Conservation (phyloP, 2,113 vertebrate species). For the Casuarius casuarius region DNA sequence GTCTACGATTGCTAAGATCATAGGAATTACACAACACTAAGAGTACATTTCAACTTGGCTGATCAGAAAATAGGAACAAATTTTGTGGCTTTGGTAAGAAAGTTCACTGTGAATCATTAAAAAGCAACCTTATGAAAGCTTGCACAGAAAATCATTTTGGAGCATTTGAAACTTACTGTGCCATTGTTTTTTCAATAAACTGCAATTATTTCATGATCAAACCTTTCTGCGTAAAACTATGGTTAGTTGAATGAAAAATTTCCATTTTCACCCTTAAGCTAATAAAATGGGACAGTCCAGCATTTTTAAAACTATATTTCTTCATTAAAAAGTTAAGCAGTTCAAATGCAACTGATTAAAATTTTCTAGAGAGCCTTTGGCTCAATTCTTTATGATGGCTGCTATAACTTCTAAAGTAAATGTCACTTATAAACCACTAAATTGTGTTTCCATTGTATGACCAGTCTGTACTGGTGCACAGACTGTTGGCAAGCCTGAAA, state of each 20-base stretch:
- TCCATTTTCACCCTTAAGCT: neutral
- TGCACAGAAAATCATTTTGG: neutral
- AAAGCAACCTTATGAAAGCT: neutral
- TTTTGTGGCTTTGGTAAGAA: neutral
- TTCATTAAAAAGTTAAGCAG: neutral
- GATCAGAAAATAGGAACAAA: neutral
- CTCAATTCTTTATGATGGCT: neutral
- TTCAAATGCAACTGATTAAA: neutral
- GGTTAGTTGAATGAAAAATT: neutral
- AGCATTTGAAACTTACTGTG: neutral
- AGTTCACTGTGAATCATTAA: neutral
- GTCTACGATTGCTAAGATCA: neutral
- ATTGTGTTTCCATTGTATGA: neutral
- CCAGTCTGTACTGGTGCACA: too few relatives aligned
- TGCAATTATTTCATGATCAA: neutral
- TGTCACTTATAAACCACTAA: neutral
- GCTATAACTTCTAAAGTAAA: neutral
- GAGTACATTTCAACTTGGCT: neutral
- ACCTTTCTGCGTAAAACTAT: neutral
- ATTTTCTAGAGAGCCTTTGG: neutral
- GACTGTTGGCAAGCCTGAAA: too few relatives aligned
- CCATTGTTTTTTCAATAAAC: neutral
- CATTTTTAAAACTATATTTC: neutral
- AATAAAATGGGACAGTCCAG: neutral
- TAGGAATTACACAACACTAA: neutral